Percentiles rank a stretch among this genome's conserved stretches.
These are phyloP conservation scores for Myotis planiceps DNA, from an alignment of 2,797 vertebrate species.

Conservation along the genomic window DNA sequence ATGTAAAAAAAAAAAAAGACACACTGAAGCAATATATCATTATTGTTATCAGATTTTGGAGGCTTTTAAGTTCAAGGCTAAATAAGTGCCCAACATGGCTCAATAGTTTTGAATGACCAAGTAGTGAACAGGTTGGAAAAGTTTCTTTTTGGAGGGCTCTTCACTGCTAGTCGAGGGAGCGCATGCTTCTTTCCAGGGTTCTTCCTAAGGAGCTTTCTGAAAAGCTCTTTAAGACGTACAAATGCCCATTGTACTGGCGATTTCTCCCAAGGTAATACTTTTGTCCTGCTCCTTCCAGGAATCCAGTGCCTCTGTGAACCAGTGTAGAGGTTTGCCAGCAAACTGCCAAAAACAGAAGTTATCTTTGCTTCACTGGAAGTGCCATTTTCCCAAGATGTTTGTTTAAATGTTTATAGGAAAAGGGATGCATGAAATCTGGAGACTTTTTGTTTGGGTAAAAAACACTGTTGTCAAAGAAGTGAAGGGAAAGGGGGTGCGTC, in stretches of 20 bases:
- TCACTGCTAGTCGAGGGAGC: not conserved
- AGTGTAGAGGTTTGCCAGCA: conserved; percentile 54
- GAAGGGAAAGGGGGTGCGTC: not conserved
- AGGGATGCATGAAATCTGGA: not conserved
- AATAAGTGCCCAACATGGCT: not conserved
- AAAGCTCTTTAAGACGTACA: conserved; percentile 43
- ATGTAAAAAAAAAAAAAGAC: not conserved
- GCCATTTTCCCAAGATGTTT: not conserved
- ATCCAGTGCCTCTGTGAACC: conserved; percentile 46
- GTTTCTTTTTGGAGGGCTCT: not conserved
- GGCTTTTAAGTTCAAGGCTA: not conserved
- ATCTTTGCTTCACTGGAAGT: not conserved
- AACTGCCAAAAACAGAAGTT: conserved; percentile 8
- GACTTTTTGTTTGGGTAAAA: conserved; percentile 5
- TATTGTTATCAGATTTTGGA: not conserved
- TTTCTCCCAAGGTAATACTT: conserved; percentile 67
- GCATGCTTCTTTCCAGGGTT: not conserved
- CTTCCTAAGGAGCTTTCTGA: not conserved
- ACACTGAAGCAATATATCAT: not conserved
- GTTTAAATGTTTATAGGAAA: conserved; percentile 31
- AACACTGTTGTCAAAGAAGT: conserved; percentile 12
- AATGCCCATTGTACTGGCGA: conserved; percentile 50
- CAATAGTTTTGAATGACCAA: not conserved
- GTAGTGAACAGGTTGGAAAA: not conserved
- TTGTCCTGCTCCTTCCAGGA: conserved; percentile 65